Evolutionary conservation across 2,888 invertebrate genomes (phyloP).

Genomic region (Platyscelio sp.): DNA sequence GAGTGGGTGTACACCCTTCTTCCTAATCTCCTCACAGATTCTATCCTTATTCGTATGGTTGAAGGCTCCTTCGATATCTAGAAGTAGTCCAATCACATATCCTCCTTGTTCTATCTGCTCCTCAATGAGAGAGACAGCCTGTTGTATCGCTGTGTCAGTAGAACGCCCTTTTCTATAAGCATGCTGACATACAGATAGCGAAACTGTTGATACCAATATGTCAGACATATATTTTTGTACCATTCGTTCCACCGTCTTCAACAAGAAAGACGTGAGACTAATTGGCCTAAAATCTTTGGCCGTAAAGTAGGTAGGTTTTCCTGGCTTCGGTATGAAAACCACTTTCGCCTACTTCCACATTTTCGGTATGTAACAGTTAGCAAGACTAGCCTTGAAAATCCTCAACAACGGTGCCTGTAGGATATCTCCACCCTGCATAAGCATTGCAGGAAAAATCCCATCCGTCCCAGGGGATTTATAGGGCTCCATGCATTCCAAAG

Average conservation of each 20-base stretch:
- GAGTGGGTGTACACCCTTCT: too few species aligned
- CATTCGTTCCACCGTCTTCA: conserved; percentile 8
- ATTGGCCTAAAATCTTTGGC: neutral
- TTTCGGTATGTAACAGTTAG: neutral
- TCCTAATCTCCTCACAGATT: neutral
- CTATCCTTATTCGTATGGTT: neutral
- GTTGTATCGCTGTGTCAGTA: neutral
- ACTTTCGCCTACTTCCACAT: neutral
- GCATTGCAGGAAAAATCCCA: neutral
- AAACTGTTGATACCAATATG: too few species aligned
- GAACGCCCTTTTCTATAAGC: conserved; percentile 7
- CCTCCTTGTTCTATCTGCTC: neutral
- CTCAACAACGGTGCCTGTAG: too few species aligned
- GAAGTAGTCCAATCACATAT: neutral
- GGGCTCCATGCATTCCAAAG: too few species aligned
- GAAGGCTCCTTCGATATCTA: neutral
- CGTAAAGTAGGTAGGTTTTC: neutral
- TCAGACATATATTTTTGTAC: neutral
- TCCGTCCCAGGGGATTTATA: neutral
- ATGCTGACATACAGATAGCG: neutral
- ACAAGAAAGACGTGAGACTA: neutral
- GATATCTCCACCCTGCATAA: neutral
- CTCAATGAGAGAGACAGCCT: neutral
- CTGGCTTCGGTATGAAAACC: neutral
- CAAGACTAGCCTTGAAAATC: neutral